phyloP scores from a whole-genome alignment of 2,888 invertebrate species.

The Brenthis daphne region DNA sequence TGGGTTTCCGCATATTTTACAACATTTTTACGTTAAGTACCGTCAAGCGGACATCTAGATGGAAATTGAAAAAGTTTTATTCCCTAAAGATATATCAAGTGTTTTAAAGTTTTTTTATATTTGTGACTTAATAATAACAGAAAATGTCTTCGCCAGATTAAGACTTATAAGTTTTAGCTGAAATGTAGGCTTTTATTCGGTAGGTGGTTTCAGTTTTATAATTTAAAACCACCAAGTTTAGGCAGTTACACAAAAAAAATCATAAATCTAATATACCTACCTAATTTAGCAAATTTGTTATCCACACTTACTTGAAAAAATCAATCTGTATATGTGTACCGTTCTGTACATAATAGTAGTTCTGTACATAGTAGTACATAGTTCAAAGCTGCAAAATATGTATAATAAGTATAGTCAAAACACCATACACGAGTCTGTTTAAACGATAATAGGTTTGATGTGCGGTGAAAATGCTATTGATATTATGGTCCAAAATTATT shows the following conservation, averaged over 20 bases:
- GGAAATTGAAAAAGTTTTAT: conserved; percentile 75
- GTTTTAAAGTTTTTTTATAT: conserved; percentile 49
- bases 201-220: no score
- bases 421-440: not conserved
- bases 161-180: conserved; percentile 6
- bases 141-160: not conserved
- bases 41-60: conserved; percentile 60
- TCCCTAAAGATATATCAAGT: conserved; percentile 56
- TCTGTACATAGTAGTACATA: no score
- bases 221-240: no score
- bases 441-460: conserved; percentile 23
- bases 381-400: conserved; percentile 5
- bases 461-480: conserved; percentile 31
- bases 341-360: no score
- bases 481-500: conserved; percentile 45
- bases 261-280: no score
- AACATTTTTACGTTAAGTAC: conserved; percentile 59
- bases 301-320: no score
- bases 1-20: conserved; percentile 46
- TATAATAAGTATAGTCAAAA: conserved; percentile 1
- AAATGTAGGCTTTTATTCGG: not conserved
- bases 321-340: no score
- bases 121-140: conserved; percentile 24
- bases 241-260: no score
- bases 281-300: no score